Conservation (phyloP, 2,113 vertebrate genomes). For the Amia ocellicauda region DNA sequence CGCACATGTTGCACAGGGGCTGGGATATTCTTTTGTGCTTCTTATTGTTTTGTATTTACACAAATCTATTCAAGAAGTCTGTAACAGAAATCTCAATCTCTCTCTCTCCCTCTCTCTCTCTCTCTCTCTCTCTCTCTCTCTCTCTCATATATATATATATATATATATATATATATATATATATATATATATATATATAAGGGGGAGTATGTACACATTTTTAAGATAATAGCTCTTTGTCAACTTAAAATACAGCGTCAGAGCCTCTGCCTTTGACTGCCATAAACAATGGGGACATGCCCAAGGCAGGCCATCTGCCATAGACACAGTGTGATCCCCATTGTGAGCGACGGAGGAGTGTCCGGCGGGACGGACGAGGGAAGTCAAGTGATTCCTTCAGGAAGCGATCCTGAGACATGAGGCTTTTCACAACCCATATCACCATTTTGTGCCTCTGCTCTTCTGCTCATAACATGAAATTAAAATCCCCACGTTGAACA, state of each 20-base stretch:
- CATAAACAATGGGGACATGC: not conserved
- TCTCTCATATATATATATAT: not conserved
- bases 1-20: not conserved
- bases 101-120: too few relatives aligned
- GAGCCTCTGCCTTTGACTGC: not conserved
- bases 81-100: too few relatives aligned
- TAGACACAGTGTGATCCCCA: constrained; percentile 2
- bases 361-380: not conserved
- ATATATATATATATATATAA: not conserved
- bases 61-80: too few relatives aligned
- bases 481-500: too few relatives aligned
- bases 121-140: too few relatives aligned
- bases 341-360: constrained; percentile 15
- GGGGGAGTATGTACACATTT: not conserved
- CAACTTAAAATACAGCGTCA: not conserved
- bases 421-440: not conserved
- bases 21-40: not conserved
- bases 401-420: not conserved
- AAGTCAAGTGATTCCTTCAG: not conserved
- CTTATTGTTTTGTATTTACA: not conserved
- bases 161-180: not conserved
- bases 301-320: constrained; percentile 19
- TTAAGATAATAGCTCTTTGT: not conserved
- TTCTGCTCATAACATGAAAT: not conserved
- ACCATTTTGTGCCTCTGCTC: not conserved